phyloP scores from a whole-genome alignment of 2,888 invertebrate genomes.

The Cosmorhoe ocellata region DNA sequence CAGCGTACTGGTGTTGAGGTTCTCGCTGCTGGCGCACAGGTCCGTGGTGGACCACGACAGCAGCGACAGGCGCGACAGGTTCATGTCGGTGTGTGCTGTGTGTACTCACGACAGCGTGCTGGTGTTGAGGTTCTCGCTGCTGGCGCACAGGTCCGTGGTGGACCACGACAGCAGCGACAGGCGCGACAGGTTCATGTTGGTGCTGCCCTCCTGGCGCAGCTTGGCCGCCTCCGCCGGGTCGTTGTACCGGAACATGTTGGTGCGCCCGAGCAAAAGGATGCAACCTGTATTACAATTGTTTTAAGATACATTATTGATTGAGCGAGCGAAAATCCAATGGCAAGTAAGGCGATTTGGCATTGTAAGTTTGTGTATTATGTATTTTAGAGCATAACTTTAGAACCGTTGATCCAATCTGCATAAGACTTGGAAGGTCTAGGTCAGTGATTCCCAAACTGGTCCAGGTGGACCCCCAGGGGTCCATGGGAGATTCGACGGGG shows the following conservation, averaged over 20 bases:
- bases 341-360: no score
- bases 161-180: constrained; percentile 92
- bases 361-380: no score
- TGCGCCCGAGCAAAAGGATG: constrained; percentile 88
- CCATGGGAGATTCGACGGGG: no score
- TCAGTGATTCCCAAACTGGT: no score
- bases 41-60: constrained; percentile 92
- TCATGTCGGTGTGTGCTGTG: constrained; percentile 85
- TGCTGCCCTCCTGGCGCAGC: constrained; percentile 88
- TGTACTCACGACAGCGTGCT: constrained; percentile 59
- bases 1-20: constrained; percentile 74
- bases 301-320: no score
- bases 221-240: constrained; percentile 95
- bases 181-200: constrained; percentile 89
- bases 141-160: constrained; percentile 89
- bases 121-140: constrained; percentile 84
- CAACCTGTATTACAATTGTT: constrained; percentile 82
- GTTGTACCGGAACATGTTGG: constrained; percentile 93
- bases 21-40: constrained; percentile 88
- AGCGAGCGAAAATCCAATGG: no score
- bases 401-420: no score
- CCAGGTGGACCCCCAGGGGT: no score
- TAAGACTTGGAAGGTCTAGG: no score
- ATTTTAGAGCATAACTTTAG: no score
- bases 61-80: constrained; percentile 90